Base-by-base conservation (phyloP, 2,113 vertebrate species). In the Rostratula benghalensis region DNA sequence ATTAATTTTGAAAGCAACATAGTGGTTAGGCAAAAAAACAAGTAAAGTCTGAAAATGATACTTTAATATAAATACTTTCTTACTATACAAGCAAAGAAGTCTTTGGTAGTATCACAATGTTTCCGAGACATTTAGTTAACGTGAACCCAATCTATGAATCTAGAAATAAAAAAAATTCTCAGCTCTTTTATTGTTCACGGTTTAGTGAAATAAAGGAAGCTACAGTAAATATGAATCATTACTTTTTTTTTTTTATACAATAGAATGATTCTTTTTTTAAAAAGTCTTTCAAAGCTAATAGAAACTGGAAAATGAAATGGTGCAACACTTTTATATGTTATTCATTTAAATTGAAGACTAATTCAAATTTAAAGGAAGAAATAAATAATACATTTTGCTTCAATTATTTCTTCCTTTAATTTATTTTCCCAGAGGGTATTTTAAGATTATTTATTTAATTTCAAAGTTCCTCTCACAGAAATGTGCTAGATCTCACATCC, bases 41-140 rank as follows among this genome's bases (percentile, higher is more conserved):
- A 33, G 1, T 8, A 11, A 48, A 43, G 16, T 31, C 12, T 64
- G 3, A 73, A 63, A 80, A 51, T 13, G 16, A 30, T 71, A 15
- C 9, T 48, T 79, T 53, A 67, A 59, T 63, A 63, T n/a, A 35
- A 76, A 51, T 86, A 31, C 22, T 53, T 88, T 27, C 6, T 83
- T 79, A 56, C 11, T 77, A 25, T 54, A n/a, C 28, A 64, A 46
- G 5, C 7, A 48, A 50, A 76, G 22, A 54, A 63, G 22, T 53
- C 14, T 73, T 70, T 45, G 15, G 6, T 71, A 60, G 11, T 16
- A 5, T 28, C 11, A 8, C 0, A 0, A 65, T 69, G 5, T 51
- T 59, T 75, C n/a, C 11, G 31, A 61, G 7, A 61, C 28, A 63
- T 74, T 60, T 71, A 54, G 31, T n/a, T 53, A 60, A n/a, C 43